A percentile compares a stretch with the other conserved stretches of the same genome.
These are phyloP conservation scores for Cavia aperea DNA, from an alignment of 2,113 vertebrate genomes.

Conservation along the genomic window DNA sequence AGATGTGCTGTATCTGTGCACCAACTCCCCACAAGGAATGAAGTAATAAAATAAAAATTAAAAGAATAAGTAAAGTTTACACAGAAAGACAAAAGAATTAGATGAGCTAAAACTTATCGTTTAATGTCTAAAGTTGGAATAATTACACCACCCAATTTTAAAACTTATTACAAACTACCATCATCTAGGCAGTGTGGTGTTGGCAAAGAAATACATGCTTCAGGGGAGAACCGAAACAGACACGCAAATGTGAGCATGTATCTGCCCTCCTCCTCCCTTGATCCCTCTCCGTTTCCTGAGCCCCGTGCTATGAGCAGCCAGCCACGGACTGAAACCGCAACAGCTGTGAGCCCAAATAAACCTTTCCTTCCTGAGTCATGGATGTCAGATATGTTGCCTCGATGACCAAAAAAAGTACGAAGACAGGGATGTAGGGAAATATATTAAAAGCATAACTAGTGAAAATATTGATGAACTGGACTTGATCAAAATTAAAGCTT, in stretches of 20 bases:
- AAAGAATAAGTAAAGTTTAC: neutral
- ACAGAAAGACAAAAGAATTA: neutral
- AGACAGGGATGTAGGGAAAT: neutral
- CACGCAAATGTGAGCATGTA: neutral
- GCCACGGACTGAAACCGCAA: neutral
- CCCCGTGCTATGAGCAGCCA: neutral
- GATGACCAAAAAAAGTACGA: neutral
- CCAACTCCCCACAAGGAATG: neutral
- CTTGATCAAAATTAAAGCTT: neutral
- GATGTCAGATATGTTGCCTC: neutral
- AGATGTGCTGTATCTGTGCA: neutral
- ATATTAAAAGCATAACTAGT: neutral
- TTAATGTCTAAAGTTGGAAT: neutral
- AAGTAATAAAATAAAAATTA: neutral
- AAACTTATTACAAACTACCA: neutral
- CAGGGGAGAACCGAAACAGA: neutral
- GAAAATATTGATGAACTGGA: neutral
- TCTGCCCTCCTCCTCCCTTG: neutral
- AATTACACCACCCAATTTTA: neutral
- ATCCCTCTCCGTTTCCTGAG: neutral
- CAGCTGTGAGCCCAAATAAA: neutral
- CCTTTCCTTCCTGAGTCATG: neutral
- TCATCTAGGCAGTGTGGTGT: neutral
- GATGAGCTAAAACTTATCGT: neutral
- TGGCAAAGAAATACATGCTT: neutral